phyloP scores from a whole-genome alignment of 2,888 invertebrate species.

The Mamestra brassicae region DNA sequence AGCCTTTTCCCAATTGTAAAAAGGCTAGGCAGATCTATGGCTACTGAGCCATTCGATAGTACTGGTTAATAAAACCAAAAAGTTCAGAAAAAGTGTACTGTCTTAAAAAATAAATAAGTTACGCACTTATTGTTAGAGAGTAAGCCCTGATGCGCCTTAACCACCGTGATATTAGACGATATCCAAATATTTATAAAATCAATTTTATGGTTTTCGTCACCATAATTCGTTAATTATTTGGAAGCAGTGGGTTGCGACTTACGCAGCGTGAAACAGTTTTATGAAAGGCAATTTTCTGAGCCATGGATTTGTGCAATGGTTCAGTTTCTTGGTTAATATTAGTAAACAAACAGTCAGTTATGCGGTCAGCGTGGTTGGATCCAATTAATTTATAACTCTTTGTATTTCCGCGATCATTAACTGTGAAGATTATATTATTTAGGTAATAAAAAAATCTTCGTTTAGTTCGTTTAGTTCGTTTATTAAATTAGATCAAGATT shows the following conservation, averaged over 20 bases:
- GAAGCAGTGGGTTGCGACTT: constrained; percentile 58
- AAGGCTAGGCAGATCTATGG: too few species aligned
- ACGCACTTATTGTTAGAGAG: not conserved
- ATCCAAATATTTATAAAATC: constrained; percentile 51
- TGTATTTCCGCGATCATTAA: constrained; percentile 40
- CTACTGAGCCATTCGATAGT: too few species aligned
- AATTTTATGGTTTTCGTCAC: constrained; percentile 72
- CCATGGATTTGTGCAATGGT: constrained; percentile 65
- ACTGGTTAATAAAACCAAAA: too few species aligned
- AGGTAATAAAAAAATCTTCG: not conserved
- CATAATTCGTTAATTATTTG: constrained; percentile 63
- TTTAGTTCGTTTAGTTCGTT: too few species aligned
- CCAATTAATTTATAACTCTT: constrained; percentile 29
- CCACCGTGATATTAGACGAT: constrained; percentile 11
- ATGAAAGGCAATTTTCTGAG: constrained; percentile 66
- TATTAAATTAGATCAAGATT: constrained; percentile 9
- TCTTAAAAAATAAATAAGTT: not conserved
- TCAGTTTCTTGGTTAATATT: constrained; percentile 58
- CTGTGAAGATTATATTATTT: constrained; percentile 1
- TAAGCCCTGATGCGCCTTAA: not conserved
- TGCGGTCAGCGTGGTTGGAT: constrained; percentile 44
- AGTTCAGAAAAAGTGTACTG: not conserved
- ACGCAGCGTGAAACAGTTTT: constrained; percentile 70
- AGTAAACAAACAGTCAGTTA: constrained; percentile 60
- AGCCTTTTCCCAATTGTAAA: too few species aligned